Evolutionary conservation across 2,797 vertebrate species (phyloP).

Genomic region (Sebastes oblongus): DNA sequence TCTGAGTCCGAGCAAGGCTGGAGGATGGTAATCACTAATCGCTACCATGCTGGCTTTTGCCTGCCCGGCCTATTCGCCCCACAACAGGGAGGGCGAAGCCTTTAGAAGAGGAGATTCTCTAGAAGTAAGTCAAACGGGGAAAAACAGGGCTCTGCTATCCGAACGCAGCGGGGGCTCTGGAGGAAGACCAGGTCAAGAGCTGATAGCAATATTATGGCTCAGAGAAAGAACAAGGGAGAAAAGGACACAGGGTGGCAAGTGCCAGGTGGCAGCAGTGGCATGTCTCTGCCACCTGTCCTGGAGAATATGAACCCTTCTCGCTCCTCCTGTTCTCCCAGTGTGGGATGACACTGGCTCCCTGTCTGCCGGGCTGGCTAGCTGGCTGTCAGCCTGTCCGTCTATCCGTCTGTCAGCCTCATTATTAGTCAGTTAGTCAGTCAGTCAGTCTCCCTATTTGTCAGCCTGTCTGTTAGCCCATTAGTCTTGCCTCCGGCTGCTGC

Average conservation of each 20-base stretch:
- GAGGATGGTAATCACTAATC: slow-evolving; percentile 34
- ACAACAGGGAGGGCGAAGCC: slow-evolving; percentile 13
- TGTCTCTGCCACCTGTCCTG: slow-evolving; percentile 78
- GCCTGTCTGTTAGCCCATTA: slow-evolving; percentile 45
- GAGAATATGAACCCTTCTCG: slow-evolving; percentile 74
- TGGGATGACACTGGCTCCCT: slow-evolving; percentile 64
- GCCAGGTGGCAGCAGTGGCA: slow-evolving; percentile 78
- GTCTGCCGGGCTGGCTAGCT: slow-evolving; percentile 66
- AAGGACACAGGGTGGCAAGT: slow-evolving; percentile 44
- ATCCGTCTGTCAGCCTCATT: slow-evolving; percentile 66
- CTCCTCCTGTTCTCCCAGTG: slow-evolving; percentile 75
- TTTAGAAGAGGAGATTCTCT: slow-evolving; percentile 31
- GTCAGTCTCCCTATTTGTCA: slow-evolving; percentile 40
- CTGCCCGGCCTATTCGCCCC: slow-evolving; percentile 13
- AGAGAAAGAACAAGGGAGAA: slow-evolving; percentile 48
- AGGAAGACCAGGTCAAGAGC: slow-evolving; percentile 67
- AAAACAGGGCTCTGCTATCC: slow-evolving; percentile 21
- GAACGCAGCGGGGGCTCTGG: slow-evolving; percentile 41
- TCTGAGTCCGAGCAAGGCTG: slow-evolving; percentile 23
- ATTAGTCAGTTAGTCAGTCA: slow-evolving; percentile 42
- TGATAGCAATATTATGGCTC: slow-evolving; percentile 67
- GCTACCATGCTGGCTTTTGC: slow-evolving; percentile 45
- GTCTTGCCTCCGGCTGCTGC: slow-evolving; percentile 26
- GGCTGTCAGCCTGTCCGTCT: slow-evolving; percentile 71
- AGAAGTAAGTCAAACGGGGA: slow-evolving; percentile 42